These are phyloP conservation scores for Scaptomyza cyrtandrae DNA, from an alignment of 2,888 invertebrate genomes.

Conservation along the genomic window DNA sequence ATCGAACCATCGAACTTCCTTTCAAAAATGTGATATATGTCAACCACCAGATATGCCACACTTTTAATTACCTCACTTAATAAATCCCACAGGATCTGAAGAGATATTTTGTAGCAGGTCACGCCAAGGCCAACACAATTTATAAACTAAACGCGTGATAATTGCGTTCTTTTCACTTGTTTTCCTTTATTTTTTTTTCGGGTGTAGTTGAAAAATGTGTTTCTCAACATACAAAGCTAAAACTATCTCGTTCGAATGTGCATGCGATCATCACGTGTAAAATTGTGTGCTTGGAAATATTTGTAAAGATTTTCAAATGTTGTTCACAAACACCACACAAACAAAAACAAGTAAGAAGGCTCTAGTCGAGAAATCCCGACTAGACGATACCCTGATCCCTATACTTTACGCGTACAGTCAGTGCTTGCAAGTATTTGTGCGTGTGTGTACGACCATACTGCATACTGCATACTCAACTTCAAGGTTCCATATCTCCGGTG, in stretches of 20 bases:
- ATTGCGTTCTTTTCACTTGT: conserved; percentile 42
- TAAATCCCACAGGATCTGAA: conserved; percentile 38
- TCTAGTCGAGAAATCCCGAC: too few species aligned
- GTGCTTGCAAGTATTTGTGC: too few species aligned
- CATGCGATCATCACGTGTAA: conserved; percentile 68
- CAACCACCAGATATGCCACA: conserved; percentile 38
- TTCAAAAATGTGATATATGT: conserved; percentile 16
- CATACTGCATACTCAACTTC: too few species aligned
- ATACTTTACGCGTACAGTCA: too few species aligned
- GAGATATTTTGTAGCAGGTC: conserved; percentile 50
- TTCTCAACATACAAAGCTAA: conserved; percentile 44
- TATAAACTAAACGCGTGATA: conserved; percentile 38
- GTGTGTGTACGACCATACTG: too few species aligned
- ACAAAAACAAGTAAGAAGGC: too few species aligned
- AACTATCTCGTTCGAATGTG: conserved; percentile 24
- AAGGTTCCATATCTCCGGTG: too few species aligned
- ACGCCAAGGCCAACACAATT: conserved; percentile 64
- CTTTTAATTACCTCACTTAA: conserved; percentile 51
- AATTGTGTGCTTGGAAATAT: conserved; percentile 29
- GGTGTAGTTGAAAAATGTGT: conserved; percentile 53
- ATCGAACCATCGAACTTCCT: conserved; percentile 38
- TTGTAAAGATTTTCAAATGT: conserved; percentile 45
- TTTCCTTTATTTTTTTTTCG: conserved; percentile 30
- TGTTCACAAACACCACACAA: conserved; percentile 33
- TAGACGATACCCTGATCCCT: too few species aligned